Percentiles rank a stretch among this genome's conserved stretches.
Conservation (phyloP, 2,113 vertebrate species). For the Boulengerochromis microlepis region DNA sequence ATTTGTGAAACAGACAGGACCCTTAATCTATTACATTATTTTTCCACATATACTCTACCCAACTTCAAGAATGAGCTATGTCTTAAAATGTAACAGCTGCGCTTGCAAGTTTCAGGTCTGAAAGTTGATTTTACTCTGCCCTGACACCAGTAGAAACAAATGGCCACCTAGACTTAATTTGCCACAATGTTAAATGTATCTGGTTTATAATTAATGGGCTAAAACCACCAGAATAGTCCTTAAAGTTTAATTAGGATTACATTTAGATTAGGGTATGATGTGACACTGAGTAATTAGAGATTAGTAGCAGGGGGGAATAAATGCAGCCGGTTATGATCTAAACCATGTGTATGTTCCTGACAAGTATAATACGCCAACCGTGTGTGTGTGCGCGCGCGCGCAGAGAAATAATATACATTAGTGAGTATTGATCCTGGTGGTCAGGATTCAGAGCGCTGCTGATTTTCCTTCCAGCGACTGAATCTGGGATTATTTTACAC, state of each 20-base stretch:
- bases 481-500: conserved; percentile 14
- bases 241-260: neutral
- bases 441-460: neutral
- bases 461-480: neutral
- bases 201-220: neutral
- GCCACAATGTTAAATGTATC: neutral
- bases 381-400: neutral
- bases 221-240: neutral
- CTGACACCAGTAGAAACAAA: neutral
- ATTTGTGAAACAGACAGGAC: neutral
- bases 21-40: neutral
- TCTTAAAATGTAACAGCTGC: neutral
- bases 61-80: neutral
- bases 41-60: neutral
- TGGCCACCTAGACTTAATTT: neutral
- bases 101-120: neutral
- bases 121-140: neutral
- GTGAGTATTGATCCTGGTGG: neutral
- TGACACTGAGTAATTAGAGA: neutral
- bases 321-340: neutral
- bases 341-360: neutral
- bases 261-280: neutral
- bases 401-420: conserved; percentile 9
- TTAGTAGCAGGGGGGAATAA: neutral
- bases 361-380: neutral